Evolutionary conservation across 1,140 invertebrate genomes (phyloP), one percentile per base, ranked within the genome.

Genomic region (Brachionus manjavacas): DNA sequence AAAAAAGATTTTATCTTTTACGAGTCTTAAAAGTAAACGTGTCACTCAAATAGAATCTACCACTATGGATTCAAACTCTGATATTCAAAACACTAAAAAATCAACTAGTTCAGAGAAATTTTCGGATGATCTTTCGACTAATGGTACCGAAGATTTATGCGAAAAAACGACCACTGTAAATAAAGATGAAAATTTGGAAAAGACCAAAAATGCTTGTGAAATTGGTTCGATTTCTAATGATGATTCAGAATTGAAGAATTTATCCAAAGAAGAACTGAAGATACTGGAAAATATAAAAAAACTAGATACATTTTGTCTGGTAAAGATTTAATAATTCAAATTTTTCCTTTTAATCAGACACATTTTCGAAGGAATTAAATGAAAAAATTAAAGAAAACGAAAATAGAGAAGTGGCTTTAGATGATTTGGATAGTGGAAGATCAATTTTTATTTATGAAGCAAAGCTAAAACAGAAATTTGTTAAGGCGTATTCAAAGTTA

Each of bases 371-470:
- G 72, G 16, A 49, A 49, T 28, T 76, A 20, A 76, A 49, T n/a
- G 25, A 76, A 49, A 76, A 76, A 76, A 76, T 76, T 25, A 76
- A 25, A 28, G 72, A 76, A 23, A 49, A 23, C 31, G 72, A 76
- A 76, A 76, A 49, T 49, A 14, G 11, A 28, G 72, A 76, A 3
- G 7, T 76, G 20, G 11, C 72, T 23, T 25, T 8, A 25, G 72
- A 76, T 25, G 72, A 76, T 3, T 76, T 76, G 43, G 25, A 76
- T 20, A 16, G 12, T 25, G 72, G 49, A 28, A 25, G 41, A 4
- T 28, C 72, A 3, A 14, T 14, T 52, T 76, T n/a, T 76, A 4
- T 76, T 3, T 46, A 76, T 25, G 41, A 49, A 12, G 41, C 41
- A 28, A 76, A 49, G 14, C 41, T 76, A 6, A 76, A 76, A 49